Evolutionary conservation across 2,113 vertebrate genomes (phyloP).

Genomic region (Tychaedon coryphoeus): DNA sequence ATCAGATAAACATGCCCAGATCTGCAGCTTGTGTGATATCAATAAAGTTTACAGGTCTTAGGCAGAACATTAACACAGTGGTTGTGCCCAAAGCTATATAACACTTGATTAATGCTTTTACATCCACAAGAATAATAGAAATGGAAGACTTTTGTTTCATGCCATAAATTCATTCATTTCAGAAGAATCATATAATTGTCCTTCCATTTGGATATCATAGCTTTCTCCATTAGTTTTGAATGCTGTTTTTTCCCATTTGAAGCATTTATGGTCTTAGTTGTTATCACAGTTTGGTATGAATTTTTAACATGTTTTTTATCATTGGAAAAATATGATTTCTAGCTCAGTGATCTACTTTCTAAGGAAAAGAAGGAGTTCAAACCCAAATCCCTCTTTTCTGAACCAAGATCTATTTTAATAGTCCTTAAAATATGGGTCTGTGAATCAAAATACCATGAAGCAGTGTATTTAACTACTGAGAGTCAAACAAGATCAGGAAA

Average conservation of each 20-base stretch:
- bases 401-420: not conserved
- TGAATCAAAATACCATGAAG: fast-evolving
- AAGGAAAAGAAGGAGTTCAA: not conserved
- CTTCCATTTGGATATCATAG: not conserved
- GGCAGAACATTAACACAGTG: not conserved
- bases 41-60: constrained; percentile 3
- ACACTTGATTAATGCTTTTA: constrained; percentile 34
- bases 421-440: not conserved
- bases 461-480: not conserved
- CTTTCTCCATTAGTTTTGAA: not conserved
- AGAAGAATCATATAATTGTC: not conserved
- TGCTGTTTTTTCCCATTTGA: not conserved
- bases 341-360: not conserved
- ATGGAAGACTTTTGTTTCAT: not conserved
- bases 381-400: not conserved
- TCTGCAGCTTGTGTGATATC: not conserved
- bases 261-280: not conserved
- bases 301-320: not conserved
- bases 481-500: not conserved
- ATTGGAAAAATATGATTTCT: not conserved
- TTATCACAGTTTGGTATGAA: not conserved
- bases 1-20: constrained; percentile 20
- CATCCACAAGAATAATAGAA: not conserved
- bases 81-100: not conserved
- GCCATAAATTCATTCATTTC: not conserved